These are phyloP conservation scores for Pseudochirops corinnae DNA, from an alignment of 2,797 vertebrate genomes.

Conservation along the genomic window DNA sequence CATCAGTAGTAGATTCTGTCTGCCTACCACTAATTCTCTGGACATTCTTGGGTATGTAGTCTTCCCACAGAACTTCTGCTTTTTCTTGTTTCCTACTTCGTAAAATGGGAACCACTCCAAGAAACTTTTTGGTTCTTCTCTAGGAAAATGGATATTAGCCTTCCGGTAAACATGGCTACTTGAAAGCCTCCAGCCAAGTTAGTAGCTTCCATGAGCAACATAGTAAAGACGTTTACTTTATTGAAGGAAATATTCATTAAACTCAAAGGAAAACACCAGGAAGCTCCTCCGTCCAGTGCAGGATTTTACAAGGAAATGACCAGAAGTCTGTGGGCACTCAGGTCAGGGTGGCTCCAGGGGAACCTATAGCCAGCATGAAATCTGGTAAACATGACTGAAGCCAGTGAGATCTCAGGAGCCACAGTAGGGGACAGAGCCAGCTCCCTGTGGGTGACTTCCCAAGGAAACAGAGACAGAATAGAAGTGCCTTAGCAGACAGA, in stretches of 20 bases:
- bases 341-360: not conserved
- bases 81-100: not conserved
- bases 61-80: not conserved
- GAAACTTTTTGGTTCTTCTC: constrained; percentile 3
- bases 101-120: not conserved
- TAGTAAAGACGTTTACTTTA: not conserved
- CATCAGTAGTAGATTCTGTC: not conserved
- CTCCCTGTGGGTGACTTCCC: not conserved
- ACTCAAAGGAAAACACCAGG: not conserved
- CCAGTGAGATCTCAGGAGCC: not conserved
- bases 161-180: not conserved
- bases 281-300: not conserved
- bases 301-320: not conserved
- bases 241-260: not conserved
- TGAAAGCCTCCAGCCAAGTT: not conserved
- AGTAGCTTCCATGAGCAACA: not conserved
- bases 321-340: not conserved
- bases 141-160: not conserved
- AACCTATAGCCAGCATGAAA: not conserved
- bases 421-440: not conserved
- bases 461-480: not conserved
- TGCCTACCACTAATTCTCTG: not conserved
- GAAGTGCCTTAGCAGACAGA: not conserved
- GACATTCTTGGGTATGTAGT: not conserved
- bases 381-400: not conserved